Percentiles rank a stretch among this genome's conserved stretches.
phyloP scores from a whole-genome alignment of 2,797 vertebrate genomes.

The Discoglossus pictus region DNA sequence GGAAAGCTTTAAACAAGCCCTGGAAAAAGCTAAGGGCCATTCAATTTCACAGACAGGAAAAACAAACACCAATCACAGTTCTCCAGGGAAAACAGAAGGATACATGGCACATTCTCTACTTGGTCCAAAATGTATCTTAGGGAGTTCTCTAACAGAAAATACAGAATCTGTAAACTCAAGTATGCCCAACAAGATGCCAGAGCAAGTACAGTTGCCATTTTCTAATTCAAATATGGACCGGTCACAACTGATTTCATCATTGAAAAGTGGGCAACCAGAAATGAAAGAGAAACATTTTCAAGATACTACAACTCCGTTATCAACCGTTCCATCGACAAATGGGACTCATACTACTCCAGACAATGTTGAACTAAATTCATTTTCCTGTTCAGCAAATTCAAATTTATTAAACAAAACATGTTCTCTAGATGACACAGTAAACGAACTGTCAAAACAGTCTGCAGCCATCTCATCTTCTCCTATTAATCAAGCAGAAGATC shows the following conservation, averaged over 20 bases:
- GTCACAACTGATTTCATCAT: too few species aligned
- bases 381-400: neutral
- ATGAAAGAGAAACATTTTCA: neutral
- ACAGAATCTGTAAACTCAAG: neutral
- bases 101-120: constrained; percentile 41
- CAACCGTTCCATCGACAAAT: neutral
- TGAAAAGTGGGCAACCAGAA: too few species aligned
- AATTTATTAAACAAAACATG: neutral
- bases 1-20: constrained; percentile 58
- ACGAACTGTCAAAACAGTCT: constrained; percentile 16
- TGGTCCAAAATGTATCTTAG: constrained; percentile 33
- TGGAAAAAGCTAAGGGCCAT: constrained; percentile 53
- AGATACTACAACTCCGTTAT: neutral
- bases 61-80: constrained; percentile 52
- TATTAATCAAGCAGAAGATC: constrained; percentile 12
- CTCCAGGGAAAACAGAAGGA: constrained; percentile 14
- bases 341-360: neutral
- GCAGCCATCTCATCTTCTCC: neutral
- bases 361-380: constrained; percentile 1
- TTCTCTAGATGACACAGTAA: constrained; percentile 16
- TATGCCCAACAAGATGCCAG: neutral
- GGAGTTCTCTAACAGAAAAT: neutral
- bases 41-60: constrained; percentile 40
- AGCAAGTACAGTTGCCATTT: neutral
- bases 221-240: too few species aligned